Evolutionary conservation across 2,113 vertebrate species (phyloP), one percentile per base, ranked within the genome.

Genomic region (Tachuris rubrigastra): DNA sequence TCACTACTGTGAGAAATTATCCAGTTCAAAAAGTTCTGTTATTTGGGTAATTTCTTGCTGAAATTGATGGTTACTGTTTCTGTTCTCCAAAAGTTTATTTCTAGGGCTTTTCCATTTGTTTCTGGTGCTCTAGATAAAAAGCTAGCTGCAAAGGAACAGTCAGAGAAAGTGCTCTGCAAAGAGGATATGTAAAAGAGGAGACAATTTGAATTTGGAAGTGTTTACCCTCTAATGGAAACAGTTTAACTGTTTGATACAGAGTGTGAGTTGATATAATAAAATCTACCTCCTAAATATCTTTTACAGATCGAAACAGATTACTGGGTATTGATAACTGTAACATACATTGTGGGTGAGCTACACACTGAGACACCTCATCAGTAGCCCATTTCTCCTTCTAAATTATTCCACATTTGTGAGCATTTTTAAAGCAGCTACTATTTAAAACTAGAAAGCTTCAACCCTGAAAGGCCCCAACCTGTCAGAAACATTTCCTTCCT

Each of bases 1-100:
- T 96, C 94, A 95, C 93, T 96, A 88, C 90, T 95, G 90, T 80
- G 87, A 95, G 92, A 87, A 95, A 95, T 95, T 95, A 91, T 78
- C 76, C 87, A 76, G 63, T 93, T 97, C 74, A 94, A 93, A 96
- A 96, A 91, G 77, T 96, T 94, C 66, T 93, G 75, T 96, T 96
- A 96, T 95, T 96, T 92, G 85, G 25, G 56, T 96, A 94, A 97
- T 94, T 93, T 96, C 93, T 96, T 95, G 89, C 77, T 96, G 72
- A 96, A 90, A 96, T 91, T 87, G 85, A 95, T 90, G 82, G 89
- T 90, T 97, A 82, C 69, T 89, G 87, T 93, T 95, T 92, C 67
- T 95, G 62, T 31, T 68, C 77, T 80, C 78, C 46, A 9, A 11
- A 75, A 87, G 77, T 95, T 94, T 97, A 87, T 94, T 96, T 96